phyloP scores from a whole-genome alignment of 2,888 invertebrate genomes.

The Parnassius orleans region DNA sequence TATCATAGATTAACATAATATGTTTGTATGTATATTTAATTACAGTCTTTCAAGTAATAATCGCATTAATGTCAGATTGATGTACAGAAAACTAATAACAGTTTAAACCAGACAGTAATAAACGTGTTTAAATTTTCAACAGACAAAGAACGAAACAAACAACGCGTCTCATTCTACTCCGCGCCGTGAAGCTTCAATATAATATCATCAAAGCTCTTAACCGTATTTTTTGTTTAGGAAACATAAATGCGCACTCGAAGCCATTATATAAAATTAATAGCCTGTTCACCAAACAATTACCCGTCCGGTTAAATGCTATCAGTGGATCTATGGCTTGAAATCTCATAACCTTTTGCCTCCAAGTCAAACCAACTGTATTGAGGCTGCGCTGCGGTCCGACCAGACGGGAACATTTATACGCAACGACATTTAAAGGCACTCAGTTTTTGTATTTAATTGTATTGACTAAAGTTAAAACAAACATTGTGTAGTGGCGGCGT shows the following conservation, averaged over 20 bases:
- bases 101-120: background rate
- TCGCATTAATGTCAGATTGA: background rate
- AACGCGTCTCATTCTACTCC: constrained; percentile 42
- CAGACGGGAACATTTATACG: constrained; percentile 44
- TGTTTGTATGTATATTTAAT: too few relatives aligned
- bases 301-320: constrained; percentile 73
- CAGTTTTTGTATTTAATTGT: background rate
- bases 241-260: constrained; percentile 61
- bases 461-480: too few relatives aligned
- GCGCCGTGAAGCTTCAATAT: constrained; percentile 56
- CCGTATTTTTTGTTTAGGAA: constrained; percentile 67
- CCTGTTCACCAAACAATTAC: constrained; percentile 74
- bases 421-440: constrained; percentile 26
- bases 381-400: constrained; percentile 29
- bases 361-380: constrained; percentile 57
- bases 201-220: constrained; percentile 48
- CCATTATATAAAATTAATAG: constrained; percentile 75
- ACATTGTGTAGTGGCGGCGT: too few relatives aligned
- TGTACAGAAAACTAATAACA: constrained; percentile 4
- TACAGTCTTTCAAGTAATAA: too few relatives aligned
- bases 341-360: constrained; percentile 76
- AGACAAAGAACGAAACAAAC: constrained; percentile 30
- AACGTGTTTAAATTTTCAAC: background rate
- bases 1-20: too few relatives aligned
- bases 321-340: constrained; percentile 73